Evolutionary conservation across 2,797 vertebrate species (phyloP), one percentile per base, ranked within the genome.

Genomic region (Rhynchotus rufescens): DNA sequence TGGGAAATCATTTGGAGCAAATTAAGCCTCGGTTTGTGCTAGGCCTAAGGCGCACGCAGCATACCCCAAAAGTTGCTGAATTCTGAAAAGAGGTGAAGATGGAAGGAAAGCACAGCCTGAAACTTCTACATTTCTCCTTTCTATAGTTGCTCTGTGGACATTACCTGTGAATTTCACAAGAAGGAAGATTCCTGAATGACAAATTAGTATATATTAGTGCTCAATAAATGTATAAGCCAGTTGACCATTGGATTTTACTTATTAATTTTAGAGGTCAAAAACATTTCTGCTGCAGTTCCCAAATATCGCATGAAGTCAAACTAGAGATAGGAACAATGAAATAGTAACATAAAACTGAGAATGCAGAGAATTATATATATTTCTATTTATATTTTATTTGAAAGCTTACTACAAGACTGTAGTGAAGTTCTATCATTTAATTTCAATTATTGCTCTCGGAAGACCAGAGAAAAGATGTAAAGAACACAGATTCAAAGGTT

Each of bases 1-100:
- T 69, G 80, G 74, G 92, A 93, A 93, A 88, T 28, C 16, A 94
- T 71, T 87, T 74, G 40, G 80, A 94, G 84, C 54, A 91, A 96
- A 93, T 67, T 62, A 82, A 65, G 62, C 42, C 86, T 34, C 40
- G 26, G 17, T 64, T 93, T 28, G 79, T 60, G 44, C 47, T 45
- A 4, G 1, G 59, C 71, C 49, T 71, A 23, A 83, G 61, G 81
- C 38, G 20, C 9, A 4, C 7, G 52, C 2, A 6, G 60, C 40
- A 79, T 15, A 54, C 7, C 74, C 71, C 40, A 57, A 72, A 74
- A 90, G 47, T 1, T 92, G n/a, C 0, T 42, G 34, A 47, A 26
- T 10, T 40, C 0, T 15, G 22, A 62, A 38, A 45, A 2, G 38
- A 0, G 3, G 13, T 8, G 3, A 83, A 69, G 26, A 12, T 15